Conservation (phyloP, 2,888 invertebrate species). For the Calameuta idolon region DNA sequence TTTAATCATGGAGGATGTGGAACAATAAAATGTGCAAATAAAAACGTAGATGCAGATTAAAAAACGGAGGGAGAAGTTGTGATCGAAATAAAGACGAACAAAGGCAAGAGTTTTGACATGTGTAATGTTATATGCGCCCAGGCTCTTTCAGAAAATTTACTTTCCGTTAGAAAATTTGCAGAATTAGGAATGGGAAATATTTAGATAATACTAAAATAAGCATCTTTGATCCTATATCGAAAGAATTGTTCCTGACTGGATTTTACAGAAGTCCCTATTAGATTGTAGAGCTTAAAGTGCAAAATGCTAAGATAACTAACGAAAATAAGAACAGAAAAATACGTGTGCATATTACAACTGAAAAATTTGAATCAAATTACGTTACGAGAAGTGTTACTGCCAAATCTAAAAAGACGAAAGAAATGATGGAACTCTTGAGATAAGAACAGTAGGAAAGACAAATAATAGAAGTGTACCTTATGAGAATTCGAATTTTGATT, state of each 20-base stretch:
- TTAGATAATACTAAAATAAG: conserved; percentile 5
- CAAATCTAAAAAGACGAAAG: background rate
- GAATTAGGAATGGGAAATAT: conserved; percentile 19
- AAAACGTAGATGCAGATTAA: conserved; percentile 14
- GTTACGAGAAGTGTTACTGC: background rate
- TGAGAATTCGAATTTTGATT: conserved; percentile 3
- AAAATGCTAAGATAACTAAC: background rate
- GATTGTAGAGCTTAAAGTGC: background rate
- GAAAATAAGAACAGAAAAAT: conserved; percentile 5
- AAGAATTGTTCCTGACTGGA: conserved; percentile 5
- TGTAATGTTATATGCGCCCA: conserved; percentile 19
- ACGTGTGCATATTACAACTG: background rate
- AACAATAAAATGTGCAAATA: conserved; percentile 14
- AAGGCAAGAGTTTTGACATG: conserved; percentile 1
- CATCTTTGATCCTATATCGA: conserved; percentile 2
- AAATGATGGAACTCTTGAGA: background rate
- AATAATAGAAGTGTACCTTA: background rate
- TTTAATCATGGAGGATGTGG: conserved; percentile 7
- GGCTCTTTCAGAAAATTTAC: conserved; percentile 19
- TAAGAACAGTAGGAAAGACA: background rate
- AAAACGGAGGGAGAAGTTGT: conserved; percentile 21
- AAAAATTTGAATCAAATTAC: background rate
- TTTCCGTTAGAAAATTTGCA: conserved; percentile 19
- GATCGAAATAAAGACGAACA: conserved; percentile 8
- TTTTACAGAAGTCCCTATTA: background rate